Conservation (phyloP, 2,113 vertebrate species). For the Stigmatopora argus region DNA sequence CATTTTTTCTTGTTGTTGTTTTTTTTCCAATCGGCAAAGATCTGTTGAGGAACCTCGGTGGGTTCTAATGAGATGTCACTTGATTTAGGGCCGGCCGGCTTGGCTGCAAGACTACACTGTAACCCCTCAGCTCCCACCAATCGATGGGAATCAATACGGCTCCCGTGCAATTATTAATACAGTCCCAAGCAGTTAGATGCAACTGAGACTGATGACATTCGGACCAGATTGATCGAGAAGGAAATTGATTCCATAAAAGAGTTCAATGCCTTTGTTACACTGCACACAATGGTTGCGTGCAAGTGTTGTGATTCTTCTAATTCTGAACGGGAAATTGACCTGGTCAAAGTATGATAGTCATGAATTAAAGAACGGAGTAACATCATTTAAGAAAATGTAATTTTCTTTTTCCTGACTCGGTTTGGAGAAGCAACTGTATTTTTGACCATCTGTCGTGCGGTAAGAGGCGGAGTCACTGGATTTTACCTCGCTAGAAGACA, state of each 20-base stretch:
- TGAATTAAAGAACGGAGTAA: background rate
- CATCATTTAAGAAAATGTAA: background rate
- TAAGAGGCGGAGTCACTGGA: too few species aligned
- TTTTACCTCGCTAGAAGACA: background rate
- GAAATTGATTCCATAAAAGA: slow-evolving; percentile 75
- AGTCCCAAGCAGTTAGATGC: slow-evolving; percentile 72
- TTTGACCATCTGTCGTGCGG: too few species aligned
- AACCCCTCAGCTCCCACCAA: slow-evolving; percentile 40
- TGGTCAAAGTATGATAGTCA: slow-evolving; percentile 17
- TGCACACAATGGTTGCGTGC: slow-evolving; percentile 48
- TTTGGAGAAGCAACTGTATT: too few species aligned
- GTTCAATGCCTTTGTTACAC: slow-evolving; percentile 67
- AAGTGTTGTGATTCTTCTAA: slow-evolving; percentile 19
- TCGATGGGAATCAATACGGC: slow-evolving; percentile 78
- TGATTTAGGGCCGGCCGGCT: slow-evolving; percentile 70
- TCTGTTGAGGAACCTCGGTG: slow-evolving; percentile 61
- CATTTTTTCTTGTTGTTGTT: slow-evolving; percentile 72
- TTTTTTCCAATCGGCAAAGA: slow-evolving; percentile 63
- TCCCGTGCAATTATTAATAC: slow-evolving; percentile 77
- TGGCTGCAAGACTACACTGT: slow-evolving; percentile 55
- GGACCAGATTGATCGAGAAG: slow-evolving; percentile 75
- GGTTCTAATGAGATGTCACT: slow-evolving; percentile 75
- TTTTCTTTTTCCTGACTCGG: background rate
- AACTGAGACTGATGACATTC: slow-evolving; percentile 80
- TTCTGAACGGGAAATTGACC: slow-evolving; percentile 26